Base-by-base conservation (phyloP, 2,797 vertebrate species). In the Enteromius thamalakanensis region DNA sequence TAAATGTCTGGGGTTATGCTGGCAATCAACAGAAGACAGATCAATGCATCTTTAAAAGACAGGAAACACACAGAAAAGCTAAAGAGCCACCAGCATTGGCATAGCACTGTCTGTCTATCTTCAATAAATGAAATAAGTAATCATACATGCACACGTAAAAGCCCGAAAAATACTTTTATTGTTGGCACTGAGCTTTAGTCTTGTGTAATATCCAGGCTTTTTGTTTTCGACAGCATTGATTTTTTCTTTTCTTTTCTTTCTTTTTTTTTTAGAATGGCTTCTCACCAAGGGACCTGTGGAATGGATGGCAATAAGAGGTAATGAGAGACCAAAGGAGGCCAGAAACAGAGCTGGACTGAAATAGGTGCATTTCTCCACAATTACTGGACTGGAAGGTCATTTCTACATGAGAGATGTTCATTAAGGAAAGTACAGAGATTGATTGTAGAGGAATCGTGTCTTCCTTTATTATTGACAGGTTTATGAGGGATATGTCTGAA, bases 151-250 rank as follows among this genome's bases (percentile, higher is more conserved):
- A 72, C 69, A 74, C 1, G 29, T 53, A 21, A 76, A 82, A 82
- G 26, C 45, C 15, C 5, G 1, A 78, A 21, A 65, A 32, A 78
- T 67, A 53, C 32, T 15, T 68, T 32, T 76, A 42, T 82, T 42
- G 32, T 75, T 6, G 3, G 10, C 23, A 2, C 29, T 82, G 60
- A 82, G n/a, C 34, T 75, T 75, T 75, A 32, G 80, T 19, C 47
- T 17, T 42, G 17, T 82, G 49, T 55, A 76, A 76, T 15, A 82
- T 76, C 34, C 60, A 55, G 62, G 49, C 47, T 37, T 81, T 51
- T 67, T 82, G 47, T 75, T 75, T 76, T 82, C 71, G 17, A 76
- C 60, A 82, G n/a, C 23, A 82, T 82, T 55, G 81, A 76, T 82
- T 76, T 68, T 49, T 26, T 71, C n/a, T 29, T 32, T 1, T 3